phyloP scores from a whole-genome alignment of 2,113 vertebrate genomes.

The Myodes glareolus region DNA sequence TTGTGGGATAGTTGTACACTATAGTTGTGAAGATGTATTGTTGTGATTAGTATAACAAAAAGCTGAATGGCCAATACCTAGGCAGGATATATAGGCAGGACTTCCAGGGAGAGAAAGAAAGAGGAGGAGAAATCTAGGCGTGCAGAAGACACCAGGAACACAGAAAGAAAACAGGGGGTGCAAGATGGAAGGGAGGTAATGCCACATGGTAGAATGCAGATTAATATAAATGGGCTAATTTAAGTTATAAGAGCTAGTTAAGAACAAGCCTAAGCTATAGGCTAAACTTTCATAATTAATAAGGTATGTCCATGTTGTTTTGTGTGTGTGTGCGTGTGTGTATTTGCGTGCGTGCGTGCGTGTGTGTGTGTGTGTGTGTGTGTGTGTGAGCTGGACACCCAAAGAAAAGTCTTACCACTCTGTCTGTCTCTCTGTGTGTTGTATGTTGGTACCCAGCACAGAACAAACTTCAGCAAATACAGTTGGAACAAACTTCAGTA shows the following conservation, averaged over 20 bases:
- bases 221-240: background rate
- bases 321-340: no score
- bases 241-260: background rate
- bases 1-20: background rate
- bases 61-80: background rate
- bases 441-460: background rate
- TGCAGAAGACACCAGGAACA: background rate
- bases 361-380: background rate
- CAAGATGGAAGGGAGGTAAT: background rate
- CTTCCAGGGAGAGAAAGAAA: background rate
- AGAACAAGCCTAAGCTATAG: background rate
- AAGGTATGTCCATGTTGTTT: background rate
- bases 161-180: background rate
- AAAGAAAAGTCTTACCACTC: background rate
- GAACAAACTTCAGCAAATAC: conserved; percentile 17
- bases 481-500: conserved; percentile 3
- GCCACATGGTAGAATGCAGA: background rate
- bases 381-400: background rate
- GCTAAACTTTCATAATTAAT: no score
- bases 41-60: background rate
- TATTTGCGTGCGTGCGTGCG: no score
- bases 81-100: background rate
- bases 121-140: background rate
- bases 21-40: background rate
- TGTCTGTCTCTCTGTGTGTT: background rate